Conservation (phyloP, 1,140 invertebrate genomes). For the Drosophila mauritiana region DNA sequence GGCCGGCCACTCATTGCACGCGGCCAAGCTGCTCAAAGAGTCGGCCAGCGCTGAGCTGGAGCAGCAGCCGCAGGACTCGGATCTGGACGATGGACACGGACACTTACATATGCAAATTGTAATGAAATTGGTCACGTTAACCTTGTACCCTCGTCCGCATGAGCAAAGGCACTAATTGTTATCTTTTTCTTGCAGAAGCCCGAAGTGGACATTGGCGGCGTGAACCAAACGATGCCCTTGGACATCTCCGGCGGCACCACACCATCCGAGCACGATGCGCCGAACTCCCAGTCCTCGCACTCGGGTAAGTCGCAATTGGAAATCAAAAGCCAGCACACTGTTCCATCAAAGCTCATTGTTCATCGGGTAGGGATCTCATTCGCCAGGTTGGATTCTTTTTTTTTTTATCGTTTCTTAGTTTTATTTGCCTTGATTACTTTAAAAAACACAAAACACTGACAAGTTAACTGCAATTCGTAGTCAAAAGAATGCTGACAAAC, state of each 20-base stretch:
- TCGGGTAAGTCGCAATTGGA: constrained; percentile 68
- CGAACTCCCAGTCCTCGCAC: constrained; percentile 83
- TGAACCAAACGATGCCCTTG: constrained; percentile 82
- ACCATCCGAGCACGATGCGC: constrained; percentile 83
- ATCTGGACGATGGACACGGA: constrained; percentile 78
- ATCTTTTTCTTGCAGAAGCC: constrained; percentile 69
- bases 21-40: constrained; percentile 80
- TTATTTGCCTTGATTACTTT: constrained; percentile 22
- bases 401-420: constrained; percentile 19
- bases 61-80: constrained; percentile 78
- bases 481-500: not conserved
- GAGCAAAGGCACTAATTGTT: constrained; percentile 39
- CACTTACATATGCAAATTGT: constrained; percentile 85
- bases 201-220: constrained; percentile 80
- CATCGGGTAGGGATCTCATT: constrained; percentile 36
- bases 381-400: constrained; percentile 7
- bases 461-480: not conserved
- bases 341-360: constrained; percentile 46
- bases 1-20: constrained; percentile 71
- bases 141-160: constrained; percentile 1
- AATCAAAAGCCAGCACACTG: constrained; percentile 19
- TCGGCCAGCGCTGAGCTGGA: constrained; percentile 73
- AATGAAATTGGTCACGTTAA: constrained; percentile 81
- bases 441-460: not conserved
- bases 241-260: constrained; percentile 84